These are phyloP conservation scores for Psilopogon haemacephalus DNA, from an alignment of 2,113 vertebrate species.

Conservation along the genomic window DNA sequence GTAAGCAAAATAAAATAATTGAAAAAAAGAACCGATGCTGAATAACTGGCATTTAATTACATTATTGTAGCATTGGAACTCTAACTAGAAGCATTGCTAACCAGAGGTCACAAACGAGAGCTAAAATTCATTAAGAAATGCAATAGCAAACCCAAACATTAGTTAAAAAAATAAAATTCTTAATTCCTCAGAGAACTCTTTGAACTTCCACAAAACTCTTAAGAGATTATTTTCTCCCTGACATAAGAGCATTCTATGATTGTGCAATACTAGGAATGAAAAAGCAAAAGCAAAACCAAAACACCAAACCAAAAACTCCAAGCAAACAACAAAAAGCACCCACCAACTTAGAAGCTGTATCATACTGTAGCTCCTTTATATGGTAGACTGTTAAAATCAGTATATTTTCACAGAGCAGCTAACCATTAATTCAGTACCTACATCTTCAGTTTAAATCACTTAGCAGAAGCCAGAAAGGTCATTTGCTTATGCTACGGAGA, in stretches of 20 bases:
- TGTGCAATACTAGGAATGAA: background rate
- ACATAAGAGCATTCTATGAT: background rate
- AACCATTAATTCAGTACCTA: background rate
- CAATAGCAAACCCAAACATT: background rate
- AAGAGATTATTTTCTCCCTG: background rate
- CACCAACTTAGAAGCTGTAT: background rate
- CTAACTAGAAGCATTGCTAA: constrained; percentile 28
- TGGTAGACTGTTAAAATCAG: background rate
- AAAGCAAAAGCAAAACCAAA: background rate
- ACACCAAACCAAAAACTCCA: background rate
- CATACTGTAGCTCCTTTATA: background rate
- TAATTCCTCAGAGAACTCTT: constrained; percentile 22
- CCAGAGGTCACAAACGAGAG: constrained; percentile 4
- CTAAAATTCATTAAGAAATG: constrained; percentile 21
- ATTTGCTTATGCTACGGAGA: background rate
- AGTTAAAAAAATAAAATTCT: background rate
- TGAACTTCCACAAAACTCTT: background rate
- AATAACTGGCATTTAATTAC: background rate
- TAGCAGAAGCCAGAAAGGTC: background rate
- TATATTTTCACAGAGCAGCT: background rate
- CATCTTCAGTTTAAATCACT: background rate
- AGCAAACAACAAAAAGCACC: background rate
- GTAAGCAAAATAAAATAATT: background rate
- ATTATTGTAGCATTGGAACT: background rate
- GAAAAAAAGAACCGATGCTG: background rate